Evolutionary conservation across 2,888 invertebrate genomes (phyloP).

Genomic region (Theretra japonica): DNA sequence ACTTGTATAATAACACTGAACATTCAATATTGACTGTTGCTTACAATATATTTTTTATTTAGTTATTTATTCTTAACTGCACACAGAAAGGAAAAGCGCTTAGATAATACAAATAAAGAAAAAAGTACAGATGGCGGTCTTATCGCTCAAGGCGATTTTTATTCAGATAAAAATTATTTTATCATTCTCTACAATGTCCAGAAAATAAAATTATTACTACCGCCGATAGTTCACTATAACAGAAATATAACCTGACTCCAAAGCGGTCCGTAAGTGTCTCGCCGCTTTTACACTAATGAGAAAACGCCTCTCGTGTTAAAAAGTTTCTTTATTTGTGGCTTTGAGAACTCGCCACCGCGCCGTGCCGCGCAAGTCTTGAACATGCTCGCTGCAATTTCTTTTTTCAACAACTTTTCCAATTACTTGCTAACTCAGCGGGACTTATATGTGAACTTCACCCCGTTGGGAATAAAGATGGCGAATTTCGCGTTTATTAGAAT

Average conservation of each 20-base stretch:
- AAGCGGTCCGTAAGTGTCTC: constrained; percentile 34
- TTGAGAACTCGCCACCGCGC: constrained; percentile 26
- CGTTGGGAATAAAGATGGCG: constrained; percentile 16
- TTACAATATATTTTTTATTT: too few relatives aligned
- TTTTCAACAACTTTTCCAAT: constrained; percentile 36
- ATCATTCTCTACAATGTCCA: too few relatives aligned
- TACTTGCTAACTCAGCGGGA: constrained; percentile 23
- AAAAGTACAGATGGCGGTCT: too few relatives aligned
- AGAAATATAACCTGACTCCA: not conserved
- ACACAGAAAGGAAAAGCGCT: too few relatives aligned
- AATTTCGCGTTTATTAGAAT: not conserved
- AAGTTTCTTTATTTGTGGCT: constrained; percentile 27
- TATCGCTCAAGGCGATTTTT: too few relatives aligned
- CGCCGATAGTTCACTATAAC: not conserved
- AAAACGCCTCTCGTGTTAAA: constrained; percentile 37
- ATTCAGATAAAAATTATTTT: too few relatives aligned
- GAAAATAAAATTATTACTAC: too few relatives aligned
- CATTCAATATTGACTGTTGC: too few relatives aligned
- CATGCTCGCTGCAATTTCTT: constrained; percentile 25
- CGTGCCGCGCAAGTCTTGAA: constrained; percentile 22
- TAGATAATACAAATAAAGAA: too few relatives aligned
- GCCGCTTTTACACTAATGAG: constrained; percentile 46
- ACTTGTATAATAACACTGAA: too few relatives aligned
- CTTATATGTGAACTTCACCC: constrained; percentile 9
- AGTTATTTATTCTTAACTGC: too few relatives aligned